Percentiles rank a stretch among this genome's conserved stretches.
Conservation (phyloP, 2,888 invertebrate genomes). For the Eristalinus aeneus region DNA sequence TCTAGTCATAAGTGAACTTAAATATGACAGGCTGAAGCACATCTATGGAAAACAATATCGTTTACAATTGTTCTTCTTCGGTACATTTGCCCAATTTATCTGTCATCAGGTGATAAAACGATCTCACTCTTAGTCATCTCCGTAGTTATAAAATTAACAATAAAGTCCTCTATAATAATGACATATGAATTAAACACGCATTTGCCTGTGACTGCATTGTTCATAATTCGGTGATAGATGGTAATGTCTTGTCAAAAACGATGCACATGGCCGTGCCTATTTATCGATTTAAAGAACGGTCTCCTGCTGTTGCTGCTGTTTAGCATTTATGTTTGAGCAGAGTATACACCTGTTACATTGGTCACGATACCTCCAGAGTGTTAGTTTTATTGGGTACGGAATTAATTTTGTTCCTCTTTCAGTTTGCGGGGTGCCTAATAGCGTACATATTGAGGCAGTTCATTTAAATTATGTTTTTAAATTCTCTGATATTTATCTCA, state of each 20-base stretch:
- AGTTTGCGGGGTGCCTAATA: slow-evolving; percentile 41
- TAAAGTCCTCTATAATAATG: slow-evolving; percentile 54
- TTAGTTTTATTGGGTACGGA: slow-evolving; percentile 62
- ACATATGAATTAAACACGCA: slow-evolving; percentile 54
- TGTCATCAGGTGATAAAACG: slow-evolving; percentile 32
- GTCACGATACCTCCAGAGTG: slow-evolving; percentile 49
- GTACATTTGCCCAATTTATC: slow-evolving; percentile 21
- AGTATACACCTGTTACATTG: slow-evolving; percentile 57
- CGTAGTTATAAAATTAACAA: slow-evolving; percentile 11
- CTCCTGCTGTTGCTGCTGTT: slow-evolving; percentile 64
- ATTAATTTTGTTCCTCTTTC: slow-evolving; percentile 37
- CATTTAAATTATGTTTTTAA: slow-evolving; percentile 22
- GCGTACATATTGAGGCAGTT: slow-evolving; percentile 47
- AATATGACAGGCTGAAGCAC: not conserved
- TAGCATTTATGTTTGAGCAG: not conserved
- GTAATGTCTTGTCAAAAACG: slow-evolving; percentile 50
- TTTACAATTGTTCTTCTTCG: slow-evolving; percentile 16
- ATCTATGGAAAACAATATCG: not conserved
- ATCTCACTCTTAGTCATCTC: slow-evolving; percentile 8
- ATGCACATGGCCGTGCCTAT: slow-evolving; percentile 36
- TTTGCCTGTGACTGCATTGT: slow-evolving; percentile 47
- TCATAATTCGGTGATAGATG: slow-evolving; percentile 65
- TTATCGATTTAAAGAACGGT: slow-evolving; percentile 21
- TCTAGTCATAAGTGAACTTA: slow-evolving; percentile 28
- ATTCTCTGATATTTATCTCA: slow-evolving; percentile 47